Conservation (phyloP, 1,140 invertebrate genomes). For the Parasteatoda tepidariorum region DNA sequence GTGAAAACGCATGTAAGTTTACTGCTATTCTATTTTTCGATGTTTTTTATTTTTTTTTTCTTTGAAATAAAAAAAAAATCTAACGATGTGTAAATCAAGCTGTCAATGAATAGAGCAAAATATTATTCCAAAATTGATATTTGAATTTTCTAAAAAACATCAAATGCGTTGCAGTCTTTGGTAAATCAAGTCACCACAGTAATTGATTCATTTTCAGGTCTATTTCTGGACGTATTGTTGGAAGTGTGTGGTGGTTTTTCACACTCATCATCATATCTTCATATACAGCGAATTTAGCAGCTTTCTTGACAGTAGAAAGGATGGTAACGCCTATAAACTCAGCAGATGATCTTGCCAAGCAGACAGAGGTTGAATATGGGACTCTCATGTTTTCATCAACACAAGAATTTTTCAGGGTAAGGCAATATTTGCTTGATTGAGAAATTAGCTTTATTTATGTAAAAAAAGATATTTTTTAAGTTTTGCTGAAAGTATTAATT, state of each 20-base stretch:
- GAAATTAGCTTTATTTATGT: not conserved
- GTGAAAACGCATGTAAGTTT: too few species aligned
- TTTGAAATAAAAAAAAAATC: too few species aligned
- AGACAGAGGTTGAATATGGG: constrained; percentile 96
- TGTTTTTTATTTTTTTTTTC: too few species aligned
- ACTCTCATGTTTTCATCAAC: constrained; percentile 88
- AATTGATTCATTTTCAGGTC: constrained; percentile 82
- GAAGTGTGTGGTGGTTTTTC: constrained; percentile 99
- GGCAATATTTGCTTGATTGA: not conserved
- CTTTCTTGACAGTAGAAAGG: constrained; percentile 93
- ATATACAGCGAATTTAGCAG: constrained; percentile 95
- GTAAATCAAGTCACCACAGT: too few species aligned
- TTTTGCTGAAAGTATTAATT: too few species aligned
- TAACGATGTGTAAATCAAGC: too few species aligned
- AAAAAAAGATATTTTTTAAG: too few species aligned
- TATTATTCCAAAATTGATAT: too few species aligned
- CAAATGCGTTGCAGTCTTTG: too few species aligned
- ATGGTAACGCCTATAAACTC: constrained; percentile 96
- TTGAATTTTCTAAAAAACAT: too few species aligned
- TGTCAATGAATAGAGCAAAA: too few species aligned
- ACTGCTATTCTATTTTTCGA: too few species aligned
- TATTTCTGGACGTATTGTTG: constrained; percentile 92
- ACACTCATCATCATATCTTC: constrained; percentile 97
- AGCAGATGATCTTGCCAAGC: constrained; percentile 90
- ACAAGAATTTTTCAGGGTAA: constrained; percentile 90